These are phyloP conservation scores for Zosterops pallidus DNA, from an alignment of 2,113 vertebrate genomes.

Conservation along the genomic window DNA sequence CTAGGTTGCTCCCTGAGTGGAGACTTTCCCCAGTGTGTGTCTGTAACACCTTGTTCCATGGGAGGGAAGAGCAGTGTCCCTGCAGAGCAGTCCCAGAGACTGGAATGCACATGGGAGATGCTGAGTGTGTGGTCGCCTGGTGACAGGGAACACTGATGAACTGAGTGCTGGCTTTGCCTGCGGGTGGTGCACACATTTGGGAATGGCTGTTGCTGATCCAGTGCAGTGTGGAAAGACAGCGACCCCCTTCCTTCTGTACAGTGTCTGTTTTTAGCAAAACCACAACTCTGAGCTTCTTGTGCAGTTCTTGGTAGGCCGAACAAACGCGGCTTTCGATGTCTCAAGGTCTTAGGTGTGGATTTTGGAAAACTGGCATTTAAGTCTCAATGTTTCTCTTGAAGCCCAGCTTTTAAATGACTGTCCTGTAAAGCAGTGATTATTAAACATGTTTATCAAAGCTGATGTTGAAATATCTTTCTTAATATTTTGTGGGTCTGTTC, in stretches of 20 bases:
- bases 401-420: conserved; percentile 22
- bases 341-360: background rate
- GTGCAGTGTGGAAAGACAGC: background rate
- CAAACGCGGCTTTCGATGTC: background rate
- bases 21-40: background rate
- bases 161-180: background rate
- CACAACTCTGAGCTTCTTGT: background rate
- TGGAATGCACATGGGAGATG: fast-evolving
- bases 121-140: no score
- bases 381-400: background rate
- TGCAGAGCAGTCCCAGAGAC: background rate
- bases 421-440: conserved; percentile 41
- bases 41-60: background rate
- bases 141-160: background rate
- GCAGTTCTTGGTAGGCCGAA: background rate
- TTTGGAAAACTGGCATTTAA: background rate
- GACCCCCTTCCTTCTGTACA: background rate
- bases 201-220: background rate
- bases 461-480: conserved; percentile 25
- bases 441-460: conserved; percentile 38
- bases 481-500: background rate
- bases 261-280: background rate
- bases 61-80: background rate
- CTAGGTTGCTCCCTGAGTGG: background rate
- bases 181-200: fast-evolving